A percentile compares a stretch with the other conserved stretches of the same genome.
Evolutionary conservation across 2,888 invertebrate species (phyloP).

Genomic region (Pseudanteris insignis): DNA sequence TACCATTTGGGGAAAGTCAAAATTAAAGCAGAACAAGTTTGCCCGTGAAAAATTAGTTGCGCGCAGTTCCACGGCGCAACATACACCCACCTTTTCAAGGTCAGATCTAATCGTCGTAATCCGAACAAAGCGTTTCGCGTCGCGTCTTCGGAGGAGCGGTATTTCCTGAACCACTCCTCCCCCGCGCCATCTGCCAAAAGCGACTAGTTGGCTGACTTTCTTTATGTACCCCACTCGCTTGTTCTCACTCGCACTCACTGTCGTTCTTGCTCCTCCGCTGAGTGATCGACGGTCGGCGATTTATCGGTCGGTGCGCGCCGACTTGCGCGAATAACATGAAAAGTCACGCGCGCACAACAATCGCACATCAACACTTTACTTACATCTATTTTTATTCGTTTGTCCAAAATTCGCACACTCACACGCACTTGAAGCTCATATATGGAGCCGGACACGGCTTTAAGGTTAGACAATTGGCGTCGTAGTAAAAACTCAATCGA

Average conservation of each 20-base stretch:
- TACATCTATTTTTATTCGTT: too few relatives aligned
- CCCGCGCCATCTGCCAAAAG: slow-evolving; percentile 28
- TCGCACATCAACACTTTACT: too few relatives aligned
- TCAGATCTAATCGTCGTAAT: slow-evolving; percentile 25
- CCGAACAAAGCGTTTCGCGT: slow-evolving; percentile 13
- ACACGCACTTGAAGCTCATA: not conserved
- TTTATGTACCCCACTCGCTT: not conserved
- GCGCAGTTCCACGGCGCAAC: slow-evolving; percentile 14
- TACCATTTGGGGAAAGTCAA: too few relatives aligned
- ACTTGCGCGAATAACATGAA: not conserved
- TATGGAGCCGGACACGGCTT: not conserved
- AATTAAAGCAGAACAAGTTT: not conserved
- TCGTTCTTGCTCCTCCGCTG: not conserved
- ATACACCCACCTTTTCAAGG: slow-evolving; percentile 35
- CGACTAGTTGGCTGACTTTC: not conserved
- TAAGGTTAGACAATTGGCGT: slow-evolving; percentile 10
- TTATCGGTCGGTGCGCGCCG: slow-evolving; percentile 22
- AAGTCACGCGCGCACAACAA: not conserved
- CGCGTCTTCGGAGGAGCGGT: slow-evolving; percentile 14
- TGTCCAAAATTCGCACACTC: not conserved
- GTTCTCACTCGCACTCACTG: not conserved
- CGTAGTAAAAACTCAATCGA: slow-evolving; percentile 19
- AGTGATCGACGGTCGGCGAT: slow-evolving; percentile 36
- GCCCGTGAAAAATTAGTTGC: slow-evolving; percentile 10
- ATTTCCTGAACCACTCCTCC: not conserved